Evolutionary conservation across 2,797 vertebrate species (phyloP).

Genomic region (Onychomys torridus): DNA sequence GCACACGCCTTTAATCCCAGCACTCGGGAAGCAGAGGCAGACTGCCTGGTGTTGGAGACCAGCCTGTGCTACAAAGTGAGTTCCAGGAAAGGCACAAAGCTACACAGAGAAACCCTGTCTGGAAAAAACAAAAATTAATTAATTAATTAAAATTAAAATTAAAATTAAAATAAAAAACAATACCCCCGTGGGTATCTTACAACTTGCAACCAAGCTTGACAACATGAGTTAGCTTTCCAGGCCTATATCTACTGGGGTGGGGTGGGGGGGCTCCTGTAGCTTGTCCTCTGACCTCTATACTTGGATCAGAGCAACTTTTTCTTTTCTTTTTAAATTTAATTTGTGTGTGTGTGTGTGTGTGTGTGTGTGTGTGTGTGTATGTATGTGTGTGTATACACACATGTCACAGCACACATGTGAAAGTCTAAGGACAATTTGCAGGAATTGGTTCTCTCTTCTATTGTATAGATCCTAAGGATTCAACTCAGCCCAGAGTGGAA

Average conservation of each 20-base stretch:
- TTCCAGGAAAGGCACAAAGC: no score
- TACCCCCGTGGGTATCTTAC: not conserved
- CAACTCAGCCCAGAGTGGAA: not conserved
- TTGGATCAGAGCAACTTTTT: not conserved
- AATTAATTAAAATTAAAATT: no score
- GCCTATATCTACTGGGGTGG: not conserved
- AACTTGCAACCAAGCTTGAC: not conserved
- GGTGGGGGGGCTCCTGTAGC: not conserved
- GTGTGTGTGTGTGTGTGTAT: not conserved
- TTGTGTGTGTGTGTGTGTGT: not conserved
- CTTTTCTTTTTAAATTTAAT: not conserved
- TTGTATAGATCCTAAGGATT: not conserved
- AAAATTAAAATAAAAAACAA: not conserved
- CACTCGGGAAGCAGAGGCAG: no score
- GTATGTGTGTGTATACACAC: not conserved
- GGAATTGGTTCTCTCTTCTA: not conserved
- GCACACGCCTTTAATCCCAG: no score
- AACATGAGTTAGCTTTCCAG: not conserved
- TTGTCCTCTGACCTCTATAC: not conserved
- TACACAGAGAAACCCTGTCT: no score
- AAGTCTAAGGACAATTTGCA: not conserved
- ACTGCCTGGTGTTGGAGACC: no score
- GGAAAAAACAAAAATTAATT: no score
- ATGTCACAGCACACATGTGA: not conserved
- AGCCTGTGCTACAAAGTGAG: no score